Percentiles rank a stretch among this genome's conserved stretches.
phyloP scores from a whole-genome alignment of 2,888 invertebrate species.

The Apodemia mormo region DNA sequence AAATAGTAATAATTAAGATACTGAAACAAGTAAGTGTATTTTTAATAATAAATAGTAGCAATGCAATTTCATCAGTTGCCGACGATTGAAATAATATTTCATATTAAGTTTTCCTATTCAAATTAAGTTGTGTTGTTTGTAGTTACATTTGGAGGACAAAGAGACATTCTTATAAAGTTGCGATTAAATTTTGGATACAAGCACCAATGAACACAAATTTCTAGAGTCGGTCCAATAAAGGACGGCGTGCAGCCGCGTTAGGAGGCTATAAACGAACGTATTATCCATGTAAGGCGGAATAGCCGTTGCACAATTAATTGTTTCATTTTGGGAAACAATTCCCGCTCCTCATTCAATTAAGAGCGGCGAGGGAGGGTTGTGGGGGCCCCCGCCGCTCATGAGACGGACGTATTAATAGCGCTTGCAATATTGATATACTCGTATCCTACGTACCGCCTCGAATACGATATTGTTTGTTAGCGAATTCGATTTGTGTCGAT shows the following conservation, averaged over 20 bases:
- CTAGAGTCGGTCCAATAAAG: conserved; percentile 80
- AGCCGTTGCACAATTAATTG: conserved; percentile 83
- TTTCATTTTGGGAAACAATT: conserved; percentile 83
- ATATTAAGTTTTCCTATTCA: conserved; percentile 1
- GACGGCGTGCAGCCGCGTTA: conserved; percentile 80
- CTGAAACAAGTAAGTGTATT: too few relatives aligned
- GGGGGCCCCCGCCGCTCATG: conserved; percentile 67
- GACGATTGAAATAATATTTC: too few relatives aligned
- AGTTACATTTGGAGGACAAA: conserved; percentile 47
- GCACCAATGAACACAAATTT: conserved; percentile 80
- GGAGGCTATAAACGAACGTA: conserved; percentile 81
- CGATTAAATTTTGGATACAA: conserved; percentile 80
- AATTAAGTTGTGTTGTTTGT: background rate
- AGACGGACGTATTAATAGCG: conserved; percentile 82
- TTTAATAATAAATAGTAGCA: too few relatives aligned
- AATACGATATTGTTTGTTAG: conserved; percentile 81
- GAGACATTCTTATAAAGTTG: conserved; percentile 76
- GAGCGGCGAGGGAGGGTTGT: conserved; percentile 69
- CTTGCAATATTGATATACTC: conserved; percentile 82
- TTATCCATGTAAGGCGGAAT: conserved; percentile 82
- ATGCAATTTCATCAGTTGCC: too few relatives aligned
- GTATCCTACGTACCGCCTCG: conserved; percentile 75
- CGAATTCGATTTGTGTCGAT: conserved; percentile 81
- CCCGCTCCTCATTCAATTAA: conserved; percentile 83
- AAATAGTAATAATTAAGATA: too few relatives aligned